Conservation (phyloP, 2,113 vertebrate species). For the Lipophrys pholis region DNA sequence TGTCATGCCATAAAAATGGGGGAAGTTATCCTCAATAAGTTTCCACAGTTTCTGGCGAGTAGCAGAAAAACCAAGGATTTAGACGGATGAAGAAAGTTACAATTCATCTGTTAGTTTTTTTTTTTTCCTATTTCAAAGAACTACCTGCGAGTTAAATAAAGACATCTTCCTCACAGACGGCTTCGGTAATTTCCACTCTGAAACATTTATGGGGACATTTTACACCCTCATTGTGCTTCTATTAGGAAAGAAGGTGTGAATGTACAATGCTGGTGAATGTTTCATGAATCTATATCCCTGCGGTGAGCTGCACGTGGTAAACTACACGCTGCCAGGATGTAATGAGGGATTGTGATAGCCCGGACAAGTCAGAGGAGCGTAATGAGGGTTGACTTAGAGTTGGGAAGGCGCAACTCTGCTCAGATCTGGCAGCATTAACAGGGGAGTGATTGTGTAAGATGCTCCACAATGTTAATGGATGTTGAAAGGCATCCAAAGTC, state of each 20-base stretch:
- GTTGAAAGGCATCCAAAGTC: slow-evolving; percentile 21
- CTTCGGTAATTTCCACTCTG: slow-evolving; percentile 44
- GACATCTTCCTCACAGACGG: too few species aligned
- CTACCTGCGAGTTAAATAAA: too few species aligned
- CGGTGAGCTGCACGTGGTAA: slow-evolving; percentile 28
- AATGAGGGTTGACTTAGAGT: slow-evolving; percentile 18
- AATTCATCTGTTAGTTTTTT: too few species aligned
- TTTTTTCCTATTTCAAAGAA: too few species aligned
- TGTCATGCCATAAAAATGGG: slow-evolving; percentile 1
- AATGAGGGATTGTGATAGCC: slow-evolving; percentile 56
- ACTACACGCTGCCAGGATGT: slow-evolving; percentile 35
- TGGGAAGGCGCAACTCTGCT: slow-evolving; percentile 11
- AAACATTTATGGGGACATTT: slow-evolving; percentile 64
- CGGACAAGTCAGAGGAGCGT: slow-evolving; percentile 23
- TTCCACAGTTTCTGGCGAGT: not conserved
- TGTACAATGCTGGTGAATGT: slow-evolving; percentile 51
- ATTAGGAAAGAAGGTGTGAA: slow-evolving; percentile 38
- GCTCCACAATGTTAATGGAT: slow-evolving; percentile 9
- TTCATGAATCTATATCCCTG: slow-evolving; percentile 61
- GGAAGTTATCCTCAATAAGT: slow-evolving; percentile 7
- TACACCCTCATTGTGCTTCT: slow-evolving; percentile 61
- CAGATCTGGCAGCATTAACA: slow-evolving; percentile 31
- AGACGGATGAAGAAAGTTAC: not conserved
- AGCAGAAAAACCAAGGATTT: not conserved
- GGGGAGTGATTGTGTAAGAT: not conserved